Base-by-base conservation (phyloP, 2,113 vertebrate genomes). In the Grantiella picta region DNA sequence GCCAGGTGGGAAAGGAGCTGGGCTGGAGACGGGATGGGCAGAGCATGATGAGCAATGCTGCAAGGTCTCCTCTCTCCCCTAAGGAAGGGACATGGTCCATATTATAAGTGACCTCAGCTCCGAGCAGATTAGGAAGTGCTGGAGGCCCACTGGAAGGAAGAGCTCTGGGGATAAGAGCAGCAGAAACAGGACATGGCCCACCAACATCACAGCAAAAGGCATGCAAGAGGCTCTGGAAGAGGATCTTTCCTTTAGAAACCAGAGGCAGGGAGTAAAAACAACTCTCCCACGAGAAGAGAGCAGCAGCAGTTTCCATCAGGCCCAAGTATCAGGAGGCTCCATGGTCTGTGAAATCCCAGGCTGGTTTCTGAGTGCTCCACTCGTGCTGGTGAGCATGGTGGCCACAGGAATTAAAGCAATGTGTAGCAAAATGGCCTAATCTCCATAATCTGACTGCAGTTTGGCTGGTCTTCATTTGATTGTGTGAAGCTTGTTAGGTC, bases 381-480 rank as follows among this genome's bases (percentile, higher is more conserved):
- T 60, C 1, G 0, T 16, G 17, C 33, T 52, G 33, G 18, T 59
- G 47, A 60, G 7, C 4, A 1, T 45, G 1, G 0, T 14, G n/a
- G 45, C 15, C 36, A 59, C 28, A 45, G 42, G 50, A 70, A 53
- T 29, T 12, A 59, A 38, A 66, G 6, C 13, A 27, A 20, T 31
- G 65, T 36, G 33, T 12, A 50, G 47, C 31, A 47, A 85, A 90
- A 2, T 12, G 11, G 36, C 64, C 29, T 42, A 2, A 86, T 52
- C 50, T 89, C 59, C 25, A 9, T 40, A 27, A 53, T 35, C 35
- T 4, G 2, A 7, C 14, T 45, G 2, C 33, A 35, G 70, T 80
- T 81, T 50, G 2, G 2, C 42, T 11, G 5, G 4, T 44, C 47
- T 31, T 31, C 12, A 2, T 17, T n/a, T 66, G 79, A 54, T 12